Conservation (phyloP, 2,888 invertebrate genomes). For the Drosophila nigritarsus region DNA sequence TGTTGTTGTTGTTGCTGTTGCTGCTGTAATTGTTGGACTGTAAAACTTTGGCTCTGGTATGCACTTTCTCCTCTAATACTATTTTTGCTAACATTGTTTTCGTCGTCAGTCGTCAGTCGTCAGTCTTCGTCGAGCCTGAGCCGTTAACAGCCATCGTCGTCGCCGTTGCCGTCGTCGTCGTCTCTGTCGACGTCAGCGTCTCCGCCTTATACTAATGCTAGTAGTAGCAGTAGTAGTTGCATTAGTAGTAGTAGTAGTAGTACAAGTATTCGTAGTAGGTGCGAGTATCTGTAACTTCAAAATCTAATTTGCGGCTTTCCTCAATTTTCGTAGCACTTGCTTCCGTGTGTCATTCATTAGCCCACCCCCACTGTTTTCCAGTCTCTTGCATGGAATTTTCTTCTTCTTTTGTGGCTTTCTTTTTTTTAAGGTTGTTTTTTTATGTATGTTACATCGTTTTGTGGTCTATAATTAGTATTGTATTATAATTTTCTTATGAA, state of each 20-base stretch:
- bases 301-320: constrained; percentile 77
- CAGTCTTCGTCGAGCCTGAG: constrained; percentile 22
- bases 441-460: constrained; percentile 1
- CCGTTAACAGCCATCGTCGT: constrained; percentile 36
- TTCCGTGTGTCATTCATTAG: constrained; percentile 53
- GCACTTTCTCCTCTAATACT: constrained; percentile 79
- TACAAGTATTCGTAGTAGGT: background rate
- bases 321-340: constrained; percentile 37
- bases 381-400: constrained; percentile 30
- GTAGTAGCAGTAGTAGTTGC: background rate
- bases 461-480: constrained; percentile 7
- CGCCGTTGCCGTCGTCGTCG: background rate
- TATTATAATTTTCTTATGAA: too few species aligned
- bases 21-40: constrained; percentile 73
- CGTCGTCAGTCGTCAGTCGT: constrained; percentile 4
- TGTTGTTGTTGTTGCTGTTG: constrained; percentile 39
- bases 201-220: background rate
- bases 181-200: constrained; percentile 3
- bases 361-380: constrained; percentile 21
- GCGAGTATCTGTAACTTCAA: constrained; percentile 42
- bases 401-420: constrained; percentile 28
- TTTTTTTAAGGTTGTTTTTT: constrained; percentile 6
- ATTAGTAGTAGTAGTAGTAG: background rate
- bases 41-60: constrained; percentile 73
- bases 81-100: constrained; percentile 77